phyloP scores from a whole-genome alignment of 2,113 vertebrate species.

The Bucco capensis region DNA sequence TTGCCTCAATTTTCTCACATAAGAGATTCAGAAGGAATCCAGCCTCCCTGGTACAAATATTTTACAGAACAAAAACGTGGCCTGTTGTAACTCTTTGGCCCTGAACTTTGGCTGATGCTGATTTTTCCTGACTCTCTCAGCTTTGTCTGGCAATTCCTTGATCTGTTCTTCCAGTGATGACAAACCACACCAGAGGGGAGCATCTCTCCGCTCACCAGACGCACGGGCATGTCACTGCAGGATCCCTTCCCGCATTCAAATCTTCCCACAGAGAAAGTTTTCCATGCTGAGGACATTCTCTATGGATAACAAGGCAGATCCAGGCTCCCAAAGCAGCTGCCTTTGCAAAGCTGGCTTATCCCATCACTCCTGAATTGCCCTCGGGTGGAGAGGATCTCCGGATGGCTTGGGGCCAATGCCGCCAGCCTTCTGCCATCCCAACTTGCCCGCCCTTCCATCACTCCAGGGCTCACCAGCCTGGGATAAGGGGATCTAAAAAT shows the following conservation, averaged over 20 bases:
- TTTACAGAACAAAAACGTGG: neutral
- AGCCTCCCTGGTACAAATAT: neutral
- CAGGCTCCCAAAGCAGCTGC: constrained; percentile 30
- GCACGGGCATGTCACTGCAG: fast-evolving
- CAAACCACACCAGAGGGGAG: neutral
- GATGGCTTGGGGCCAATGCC: neutral
- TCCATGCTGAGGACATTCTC: neutral
- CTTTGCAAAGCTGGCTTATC: constrained; percentile 60
- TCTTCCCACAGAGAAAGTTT: constrained; percentile 40
- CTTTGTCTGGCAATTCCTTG: neutral
- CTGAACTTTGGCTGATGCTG: neutral
- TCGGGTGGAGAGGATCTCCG: neutral
- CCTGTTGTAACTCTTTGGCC: neutral
- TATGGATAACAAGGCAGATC: neutral
- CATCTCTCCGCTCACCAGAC: neutral
- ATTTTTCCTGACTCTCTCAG: neutral
- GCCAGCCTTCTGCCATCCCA: constrained; percentile 42
- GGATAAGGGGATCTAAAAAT: constrained; percentile 63
- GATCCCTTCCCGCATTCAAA: neutral
- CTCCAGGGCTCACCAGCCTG: neutral
- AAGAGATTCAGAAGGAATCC: neutral
- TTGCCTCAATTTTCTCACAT: neutral
- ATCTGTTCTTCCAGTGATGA: neutral
- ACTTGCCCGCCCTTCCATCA: neutral
- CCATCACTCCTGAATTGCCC: neutral